phyloP scores from a whole-genome alignment of 1,140 invertebrate genomes.

The Anastatus disparis region DNA sequence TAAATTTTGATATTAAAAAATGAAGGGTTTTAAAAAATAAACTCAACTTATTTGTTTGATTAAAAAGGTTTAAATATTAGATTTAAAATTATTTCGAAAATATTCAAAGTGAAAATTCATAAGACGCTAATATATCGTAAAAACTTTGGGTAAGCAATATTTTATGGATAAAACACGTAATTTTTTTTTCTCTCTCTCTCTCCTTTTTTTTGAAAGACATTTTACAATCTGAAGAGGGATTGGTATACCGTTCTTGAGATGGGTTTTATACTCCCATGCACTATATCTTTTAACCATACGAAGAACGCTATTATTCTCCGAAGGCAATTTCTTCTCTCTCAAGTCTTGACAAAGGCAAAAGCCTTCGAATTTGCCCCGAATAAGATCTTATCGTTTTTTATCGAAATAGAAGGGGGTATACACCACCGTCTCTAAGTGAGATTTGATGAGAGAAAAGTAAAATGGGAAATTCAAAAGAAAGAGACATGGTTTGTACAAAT shows the following conservation, averaged over 20 bases:
- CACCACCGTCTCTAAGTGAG: too few species aligned
- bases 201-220: conserved; percentile 23
- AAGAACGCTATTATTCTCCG: conserved; percentile 27
- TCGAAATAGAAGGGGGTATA: conserved; percentile 30
- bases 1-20: too few species aligned
- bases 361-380: conserved; percentile 34
- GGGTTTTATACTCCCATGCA: conserved; percentile 19
- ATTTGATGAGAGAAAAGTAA: conserved; percentile 52
- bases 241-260: too few species aligned
- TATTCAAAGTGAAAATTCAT: too few species aligned
- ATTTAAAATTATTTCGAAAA: too few species aligned
- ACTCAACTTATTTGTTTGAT: too few species aligned
- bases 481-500: conserved; percentile 28
- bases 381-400: conserved; percentile 38
- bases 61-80: too few species aligned
- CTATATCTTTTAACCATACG: conserved; percentile 15
- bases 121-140: too few species aligned
- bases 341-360: conserved; percentile 31
- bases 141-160: neutral
- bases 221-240: neutral
- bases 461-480: too few species aligned
- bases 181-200: too few species aligned
- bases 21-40: too few species aligned
- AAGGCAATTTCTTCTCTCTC: conserved; percentile 35
- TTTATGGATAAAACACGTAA: neutral